Evolutionary conservation across 2,888 invertebrate species (phyloP), one percentile per base, ranked within the genome.

Genomic region (Chaetogeoica ovagalla): DNA sequence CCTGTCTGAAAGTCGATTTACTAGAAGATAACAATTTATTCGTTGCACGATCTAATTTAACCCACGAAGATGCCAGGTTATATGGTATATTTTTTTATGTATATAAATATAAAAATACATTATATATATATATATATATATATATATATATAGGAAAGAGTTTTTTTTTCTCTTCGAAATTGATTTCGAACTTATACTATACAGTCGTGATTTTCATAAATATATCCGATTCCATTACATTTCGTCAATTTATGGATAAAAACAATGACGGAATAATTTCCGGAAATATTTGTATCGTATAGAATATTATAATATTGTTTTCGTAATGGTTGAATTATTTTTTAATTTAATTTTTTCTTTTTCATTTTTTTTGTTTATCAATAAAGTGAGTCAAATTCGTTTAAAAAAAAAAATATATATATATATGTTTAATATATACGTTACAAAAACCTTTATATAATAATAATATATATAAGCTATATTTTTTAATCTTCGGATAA

Each of bases 41-140:
- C 79, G 71, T 65, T 55, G 79, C 79, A 79, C 79, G 79, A 79
- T 79, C 79, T 79, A 79, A 70, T 71, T n/a, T 77, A 77, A 77
- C 77, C 77, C 77, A 77, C 77, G 77, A 70, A 76, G 17, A 70
- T 69, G 69, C 23, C 76, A 17, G 17, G 17, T 37, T 17, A 69
- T 23, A 9, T 30, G 52, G 48, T 70, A 52, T 70, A 52, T 70
- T 57, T 15, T 57, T 37, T 63, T 39, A 43, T 30, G 30, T 30
- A 30, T 30, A 30, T 39, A 39, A 39, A 39, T 30, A 30, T 30
- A 30, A 30, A 30, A 30, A 30, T 30, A 30, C 30, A 30, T n/a
- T n/a, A n/a, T n/a, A n/a, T n/a, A n/a, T n/a, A n/a, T n/a, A n/a
- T n/a, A n/a, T n/a, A n/a, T n/a, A n/a, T n/a, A n/a, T n/a, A n/a